Base-by-base conservation (phyloP, 2,888 invertebrate genomes). In the Habrosyne pyritoides region DNA sequence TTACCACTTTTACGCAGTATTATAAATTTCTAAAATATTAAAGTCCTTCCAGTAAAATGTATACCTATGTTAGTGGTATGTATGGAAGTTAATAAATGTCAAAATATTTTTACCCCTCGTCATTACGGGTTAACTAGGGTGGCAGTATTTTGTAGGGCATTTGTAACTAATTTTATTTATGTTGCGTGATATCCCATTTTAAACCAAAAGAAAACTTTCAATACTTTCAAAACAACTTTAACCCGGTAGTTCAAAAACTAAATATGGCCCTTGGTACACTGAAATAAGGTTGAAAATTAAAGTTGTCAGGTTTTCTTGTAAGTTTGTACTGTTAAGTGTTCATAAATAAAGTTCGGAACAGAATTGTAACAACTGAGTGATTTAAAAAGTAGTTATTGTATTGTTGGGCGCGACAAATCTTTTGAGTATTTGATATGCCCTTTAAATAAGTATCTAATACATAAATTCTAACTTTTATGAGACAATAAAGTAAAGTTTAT, bases 121-220 rank as follows among this genome's bases (percentile, higher is more conserved):
- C 71, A 71, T 83, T 83, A 82, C 68, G 77, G 83, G 85, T 84
- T 89, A 87, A 87, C 81, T 87, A 84, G 86, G 88, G 86, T 87
- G 73, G 78, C 79, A 72, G 64, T 81, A 75, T 84, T 42, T 53
- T 83, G 82, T 84, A 79, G 78, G 71, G 73, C 83, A 86, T 77
- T 79, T 50, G 79, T 72, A 63, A 70, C 73, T 83, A 91, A 90
- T 90, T 90, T 87, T 84, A 91, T 91, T 91, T 91, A 91, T 90
- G 90, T 77, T 72, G 82, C 91, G 85, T 91, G 84, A 85, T 83
- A 75, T 74, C 74, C 71, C 75, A 63, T 78, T 84, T 72, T 64
- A 69, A 78, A 78, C 73, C 70, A 75, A 75, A 79, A 76, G 59
- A 73, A 77, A 64, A 67, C 64, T 67, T 64, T 71, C 67, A 69